phyloP scores from a whole-genome alignment of 2,888 invertebrate species.

The Perizoma affinitatum region DNA sequence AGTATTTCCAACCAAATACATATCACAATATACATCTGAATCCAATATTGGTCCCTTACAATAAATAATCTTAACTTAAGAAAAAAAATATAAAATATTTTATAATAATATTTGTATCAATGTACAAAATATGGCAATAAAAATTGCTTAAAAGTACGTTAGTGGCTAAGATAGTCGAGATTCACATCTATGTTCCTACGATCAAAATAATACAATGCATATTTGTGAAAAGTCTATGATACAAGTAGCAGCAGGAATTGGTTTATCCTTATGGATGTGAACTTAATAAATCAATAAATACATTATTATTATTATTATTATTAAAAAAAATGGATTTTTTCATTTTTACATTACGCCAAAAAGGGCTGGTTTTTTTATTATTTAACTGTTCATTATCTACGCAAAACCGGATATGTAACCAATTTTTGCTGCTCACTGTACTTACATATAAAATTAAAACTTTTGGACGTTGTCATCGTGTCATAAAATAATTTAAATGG shows the following conservation, averaged over 20 bases:
- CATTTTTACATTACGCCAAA: too few relatives aligned
- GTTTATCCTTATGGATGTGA: too few relatives aligned
- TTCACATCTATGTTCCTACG: conserved; percentile 35
- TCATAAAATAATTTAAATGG: conserved; percentile 38
- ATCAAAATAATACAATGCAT: conserved; percentile 1
- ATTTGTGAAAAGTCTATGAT: background rate
- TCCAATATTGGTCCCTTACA: conserved; percentile 29
- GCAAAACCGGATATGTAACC: too few relatives aligned
- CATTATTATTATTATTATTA: too few relatives aligned
- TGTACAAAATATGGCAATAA: conserved; percentile 53
- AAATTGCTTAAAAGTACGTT: conserved; percentile 31
- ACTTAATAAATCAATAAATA: too few relatives aligned
- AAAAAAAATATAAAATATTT: conserved; percentile 7
- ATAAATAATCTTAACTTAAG: conserved; percentile 20
- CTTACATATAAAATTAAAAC: conserved; percentile 12
- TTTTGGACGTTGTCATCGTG: conserved; percentile 70
- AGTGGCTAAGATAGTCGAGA: conserved; percentile 60
- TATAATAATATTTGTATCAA: background rate
- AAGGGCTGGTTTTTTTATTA: too few relatives aligned
- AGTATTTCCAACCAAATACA: conserved; percentile 41
- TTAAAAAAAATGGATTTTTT: too few relatives aligned
- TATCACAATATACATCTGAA: conserved; percentile 32
- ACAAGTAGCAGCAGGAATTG: background rate
- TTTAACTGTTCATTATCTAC: too few relatives aligned
- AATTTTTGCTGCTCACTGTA: background rate